phyloP scores from a whole-genome alignment of 2,113 vertebrate species.

The Okapia johnstoni region DNA sequence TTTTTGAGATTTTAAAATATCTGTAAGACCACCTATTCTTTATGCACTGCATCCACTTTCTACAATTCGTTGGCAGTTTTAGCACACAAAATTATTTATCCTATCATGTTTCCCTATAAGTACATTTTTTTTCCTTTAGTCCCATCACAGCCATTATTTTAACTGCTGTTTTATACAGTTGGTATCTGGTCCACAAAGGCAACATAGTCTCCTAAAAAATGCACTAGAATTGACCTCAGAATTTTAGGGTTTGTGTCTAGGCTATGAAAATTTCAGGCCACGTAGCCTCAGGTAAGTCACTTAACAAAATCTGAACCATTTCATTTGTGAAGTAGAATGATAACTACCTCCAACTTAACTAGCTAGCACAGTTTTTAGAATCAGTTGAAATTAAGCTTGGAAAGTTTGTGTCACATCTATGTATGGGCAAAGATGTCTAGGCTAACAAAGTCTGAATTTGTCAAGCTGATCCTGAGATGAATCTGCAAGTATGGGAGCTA shows the following conservation, averaged over 20 bases:
- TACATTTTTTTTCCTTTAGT: neutral
- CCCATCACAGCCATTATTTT: neutral
- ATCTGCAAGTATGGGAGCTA: neutral
- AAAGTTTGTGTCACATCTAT: neutral
- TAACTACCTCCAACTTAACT: neutral
- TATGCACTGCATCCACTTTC: neutral
- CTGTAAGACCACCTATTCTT: neutral
- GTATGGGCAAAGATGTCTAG: neutral
- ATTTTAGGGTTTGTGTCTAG: neutral
- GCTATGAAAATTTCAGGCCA: neutral
- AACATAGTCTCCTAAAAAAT: neutral
- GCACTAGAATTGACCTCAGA: neutral
- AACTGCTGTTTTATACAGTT: neutral
- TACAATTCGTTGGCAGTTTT: neutral
- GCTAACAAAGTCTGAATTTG: neutral
- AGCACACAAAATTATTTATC: neutral
- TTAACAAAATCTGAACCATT: neutral
- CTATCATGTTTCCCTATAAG: neutral
- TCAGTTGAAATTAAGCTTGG: neutral
- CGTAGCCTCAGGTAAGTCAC: neutral
- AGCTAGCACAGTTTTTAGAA: neutral
- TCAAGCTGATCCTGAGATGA: neutral
- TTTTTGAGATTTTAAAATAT: neutral
- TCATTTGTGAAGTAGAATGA: neutral
- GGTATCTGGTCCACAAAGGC: neutral